Base-by-base conservation (phyloP, 1,140 invertebrate species). In the Melanaphis sacchari region DNA sequence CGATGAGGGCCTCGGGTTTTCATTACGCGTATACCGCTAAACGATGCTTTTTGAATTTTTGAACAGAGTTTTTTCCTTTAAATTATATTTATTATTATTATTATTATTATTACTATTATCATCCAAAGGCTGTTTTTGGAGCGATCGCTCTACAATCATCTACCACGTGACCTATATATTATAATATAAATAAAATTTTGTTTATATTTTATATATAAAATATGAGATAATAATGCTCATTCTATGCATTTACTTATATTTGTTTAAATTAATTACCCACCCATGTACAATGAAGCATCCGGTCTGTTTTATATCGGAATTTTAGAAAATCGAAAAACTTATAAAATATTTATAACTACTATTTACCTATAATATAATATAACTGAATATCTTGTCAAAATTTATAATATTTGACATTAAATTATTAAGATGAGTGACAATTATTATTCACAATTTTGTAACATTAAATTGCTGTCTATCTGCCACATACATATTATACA, bases 21-120 rank as follows among this genome's bases (percentile, higher is more conserved):
- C 81, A 92, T 84, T 52, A 92, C 43, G 38, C 49, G 52, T 38
- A 24, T 36, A 89, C 52, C 52, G n/a, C 66, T 92, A 92, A 92
- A 92, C 91, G 91, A 92, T 46, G 91, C 81, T 84, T 59, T 82
- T 92, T 84, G 91, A 82, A 92, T 92, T 92, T 92, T 92, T 84
- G 36, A 92, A 92, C 88, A 90, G 52, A 22, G 49, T 21, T 38
- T 36, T 82, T 82, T 82, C 24, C 21, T n/a, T 36, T 36, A 76
- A 76, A 82, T 36, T 38, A 38, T 22, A 82, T 81, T 38, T 81
- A 36, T 82, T 81, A 36, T 81, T 66, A 22, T 66, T 81, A 81
- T 81, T 81, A 36, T 81, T 81, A n/a, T 36, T 36, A 81, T 81
- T 82, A 82, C 7, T 2, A 82, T 38, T 22, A 22, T 82, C 76